Conservation (phyloP, 2,797 vertebrate genomes). For the Dipus sagitta region DNA sequence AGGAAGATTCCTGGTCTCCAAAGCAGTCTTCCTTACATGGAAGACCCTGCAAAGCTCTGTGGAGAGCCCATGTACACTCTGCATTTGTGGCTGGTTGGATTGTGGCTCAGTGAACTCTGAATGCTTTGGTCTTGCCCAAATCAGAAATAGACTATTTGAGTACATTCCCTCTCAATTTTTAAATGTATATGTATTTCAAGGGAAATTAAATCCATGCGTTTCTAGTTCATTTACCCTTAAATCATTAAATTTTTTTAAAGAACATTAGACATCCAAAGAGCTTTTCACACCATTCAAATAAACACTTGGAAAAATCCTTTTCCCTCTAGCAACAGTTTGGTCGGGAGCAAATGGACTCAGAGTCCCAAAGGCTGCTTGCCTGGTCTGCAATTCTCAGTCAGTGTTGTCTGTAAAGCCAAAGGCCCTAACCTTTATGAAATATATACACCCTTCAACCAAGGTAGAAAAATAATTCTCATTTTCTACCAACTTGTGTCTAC, state of each 20-base stretch:
- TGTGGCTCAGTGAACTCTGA: not conserved
- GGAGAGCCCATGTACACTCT: accelerated
- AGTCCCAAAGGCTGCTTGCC: not conserved
- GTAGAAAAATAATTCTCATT: not conserved
- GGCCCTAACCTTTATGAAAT: not conserved
- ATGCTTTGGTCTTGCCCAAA: not conserved
- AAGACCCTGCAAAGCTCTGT: not conserved
- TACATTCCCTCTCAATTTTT: constrained; percentile 70
- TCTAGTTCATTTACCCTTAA: constrained; percentile 81
- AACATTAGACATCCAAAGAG: constrained; percentile 71
- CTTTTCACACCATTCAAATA: constrained; percentile 35
- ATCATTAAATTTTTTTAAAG: constrained; percentile 82
- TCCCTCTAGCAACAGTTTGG: not conserved
- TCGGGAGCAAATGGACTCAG: constrained; percentile 18
- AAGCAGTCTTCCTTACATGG: accelerated
- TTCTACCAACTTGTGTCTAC: not conserved
- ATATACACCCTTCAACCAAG: not conserved
- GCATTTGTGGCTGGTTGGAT: not conserved
- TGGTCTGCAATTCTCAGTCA: not conserved
- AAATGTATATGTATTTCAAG: constrained; percentile 82
- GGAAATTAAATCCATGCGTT: constrained; percentile 81
- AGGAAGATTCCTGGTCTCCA: not conserved
- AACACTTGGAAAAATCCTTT: constrained; percentile 38
- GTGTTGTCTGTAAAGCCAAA: not conserved
- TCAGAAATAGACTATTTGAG: constrained; percentile 51